A percentile compares a stretch with the other conserved stretches of the same genome.
Conservation (phyloP, 2,113 vertebrate species). For the Catharus minimus region DNA sequence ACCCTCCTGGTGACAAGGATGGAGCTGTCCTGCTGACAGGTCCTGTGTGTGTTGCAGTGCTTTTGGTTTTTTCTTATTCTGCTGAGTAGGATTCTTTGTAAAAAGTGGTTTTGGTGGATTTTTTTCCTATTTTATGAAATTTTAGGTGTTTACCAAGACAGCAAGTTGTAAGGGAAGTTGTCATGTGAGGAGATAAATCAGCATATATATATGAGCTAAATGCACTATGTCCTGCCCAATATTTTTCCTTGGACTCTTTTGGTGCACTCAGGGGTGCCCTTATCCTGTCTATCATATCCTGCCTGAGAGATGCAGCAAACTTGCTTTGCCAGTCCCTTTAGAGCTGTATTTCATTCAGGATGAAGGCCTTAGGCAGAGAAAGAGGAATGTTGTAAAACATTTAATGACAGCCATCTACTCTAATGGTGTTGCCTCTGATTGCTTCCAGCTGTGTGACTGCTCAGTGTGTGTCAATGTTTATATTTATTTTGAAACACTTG, state of each 20-base stretch:
- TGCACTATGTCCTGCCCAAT: rapidly evolving
- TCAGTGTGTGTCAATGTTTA: not conserved
- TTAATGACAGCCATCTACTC: not conserved
- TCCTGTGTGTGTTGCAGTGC: not conserved
- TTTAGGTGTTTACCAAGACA: not conserved
- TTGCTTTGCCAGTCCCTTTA: not conserved
- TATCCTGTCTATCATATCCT: not conserved
- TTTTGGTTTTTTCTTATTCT: not conserved
- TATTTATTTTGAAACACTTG: not conserved
- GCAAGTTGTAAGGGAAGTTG: rapidly evolving
- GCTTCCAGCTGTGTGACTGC: not conserved
- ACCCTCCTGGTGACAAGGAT: not conserved
- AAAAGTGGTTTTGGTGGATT: not conserved
- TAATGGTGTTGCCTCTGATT: not conserved
- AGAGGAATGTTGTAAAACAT: not conserved
- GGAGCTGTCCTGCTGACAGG: not conserved
- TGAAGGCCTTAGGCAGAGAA: not conserved
- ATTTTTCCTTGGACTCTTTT: not conserved
- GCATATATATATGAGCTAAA: not conserved
- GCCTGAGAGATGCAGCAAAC: not conserved
- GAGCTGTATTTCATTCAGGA: not conserved
- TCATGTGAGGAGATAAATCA: not conserved
- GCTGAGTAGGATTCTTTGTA: not conserved
- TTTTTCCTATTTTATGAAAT: not conserved
- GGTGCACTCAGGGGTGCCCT: not conserved